Percentiles rank a stretch among this genome's conserved stretches.
These are phyloP conservation scores for Diarsia mendica DNA, from an alignment of 2,888 invertebrate genomes.

Conservation along the genomic window DNA sequence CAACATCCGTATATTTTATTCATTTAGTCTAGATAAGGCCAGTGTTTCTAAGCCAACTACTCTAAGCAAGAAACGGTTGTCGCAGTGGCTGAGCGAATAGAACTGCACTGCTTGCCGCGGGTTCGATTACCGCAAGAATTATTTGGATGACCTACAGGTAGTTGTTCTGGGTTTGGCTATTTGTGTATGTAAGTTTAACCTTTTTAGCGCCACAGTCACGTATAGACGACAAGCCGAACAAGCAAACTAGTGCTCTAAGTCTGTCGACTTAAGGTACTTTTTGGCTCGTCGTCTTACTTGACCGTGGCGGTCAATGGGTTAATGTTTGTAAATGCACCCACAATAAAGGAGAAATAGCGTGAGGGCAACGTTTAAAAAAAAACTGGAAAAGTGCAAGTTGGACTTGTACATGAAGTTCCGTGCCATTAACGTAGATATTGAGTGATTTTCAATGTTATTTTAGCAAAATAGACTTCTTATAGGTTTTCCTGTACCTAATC, in stretches of 20 bases:
- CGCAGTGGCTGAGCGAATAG: neutral
- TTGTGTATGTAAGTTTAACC: neutral
- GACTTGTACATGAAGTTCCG: no score
- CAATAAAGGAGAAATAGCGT: neutral
- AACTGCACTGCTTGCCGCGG: neutral
- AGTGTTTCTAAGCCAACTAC: neutral
- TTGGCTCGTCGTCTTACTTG: no score
- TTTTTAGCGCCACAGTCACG: no score
- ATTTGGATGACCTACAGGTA: neutral
- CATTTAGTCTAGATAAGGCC: neutral
- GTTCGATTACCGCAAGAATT: neutral
- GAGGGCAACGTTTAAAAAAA: neutral
- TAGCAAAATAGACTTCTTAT: no score
- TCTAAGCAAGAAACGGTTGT: neutral
- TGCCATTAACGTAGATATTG: no score
- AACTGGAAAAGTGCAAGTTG: no score
- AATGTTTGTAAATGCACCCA: neutral
- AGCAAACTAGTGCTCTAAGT: no score
- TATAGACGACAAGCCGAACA: no score
- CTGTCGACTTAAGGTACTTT: no score
- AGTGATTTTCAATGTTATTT: no score
- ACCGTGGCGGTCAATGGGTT: no score
- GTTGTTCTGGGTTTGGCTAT: neutral
- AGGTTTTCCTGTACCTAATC: no score
- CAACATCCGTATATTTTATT: neutral